Conservation (phyloP, 2,888 invertebrate species). For the Lithophane semibrunnea region DNA sequence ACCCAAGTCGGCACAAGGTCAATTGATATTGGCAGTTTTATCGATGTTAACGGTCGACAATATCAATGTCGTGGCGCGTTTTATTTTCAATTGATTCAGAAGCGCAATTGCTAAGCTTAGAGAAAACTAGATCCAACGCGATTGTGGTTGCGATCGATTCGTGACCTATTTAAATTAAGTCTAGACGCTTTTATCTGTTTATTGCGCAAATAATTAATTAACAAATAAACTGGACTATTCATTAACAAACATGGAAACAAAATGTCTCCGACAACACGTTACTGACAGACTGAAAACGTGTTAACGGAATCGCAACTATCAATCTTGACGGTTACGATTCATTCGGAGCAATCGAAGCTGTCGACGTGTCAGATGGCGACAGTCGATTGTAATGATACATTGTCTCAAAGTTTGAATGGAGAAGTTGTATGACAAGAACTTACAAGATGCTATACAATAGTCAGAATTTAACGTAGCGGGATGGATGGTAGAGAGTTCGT, state of each 20-base stretch:
- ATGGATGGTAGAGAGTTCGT: not conserved
- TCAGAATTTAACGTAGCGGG: not conserved
- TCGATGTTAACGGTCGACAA: constrained; percentile 26
- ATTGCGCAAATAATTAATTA: constrained; percentile 3
- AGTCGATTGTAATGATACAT: constrained; percentile 13
- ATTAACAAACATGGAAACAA: constrained; percentile 6
- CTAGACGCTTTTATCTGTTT: constrained; percentile 12
- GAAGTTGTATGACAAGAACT: constrained; percentile 20
- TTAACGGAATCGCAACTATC: not conserved
- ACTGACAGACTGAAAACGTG: not conserved
- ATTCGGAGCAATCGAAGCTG: constrained; percentile 3
- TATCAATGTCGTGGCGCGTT: constrained; percentile 11
- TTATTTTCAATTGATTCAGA: constrained; percentile 11
- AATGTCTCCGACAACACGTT: constrained; percentile 16
- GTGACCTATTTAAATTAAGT: constrained; percentile 18
- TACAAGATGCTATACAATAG: constrained; percentile 14
- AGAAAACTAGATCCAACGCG: not conserved
- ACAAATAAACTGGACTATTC: constrained; percentile 9
- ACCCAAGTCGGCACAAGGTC: constrained; percentile 42
- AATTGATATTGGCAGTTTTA: constrained; percentile 50
- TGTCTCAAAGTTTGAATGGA: constrained; percentile 16
- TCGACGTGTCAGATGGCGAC: constrained; percentile 38
- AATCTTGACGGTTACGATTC: constrained; percentile 18
- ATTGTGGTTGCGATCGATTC: constrained; percentile 15
- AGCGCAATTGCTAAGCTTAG: constrained; percentile 8